A percentile compares a stretch with the other conserved stretches of the same genome.
Conservation (phyloP, 2,797 vertebrate genomes). For the Coregonus sp. region DNA sequence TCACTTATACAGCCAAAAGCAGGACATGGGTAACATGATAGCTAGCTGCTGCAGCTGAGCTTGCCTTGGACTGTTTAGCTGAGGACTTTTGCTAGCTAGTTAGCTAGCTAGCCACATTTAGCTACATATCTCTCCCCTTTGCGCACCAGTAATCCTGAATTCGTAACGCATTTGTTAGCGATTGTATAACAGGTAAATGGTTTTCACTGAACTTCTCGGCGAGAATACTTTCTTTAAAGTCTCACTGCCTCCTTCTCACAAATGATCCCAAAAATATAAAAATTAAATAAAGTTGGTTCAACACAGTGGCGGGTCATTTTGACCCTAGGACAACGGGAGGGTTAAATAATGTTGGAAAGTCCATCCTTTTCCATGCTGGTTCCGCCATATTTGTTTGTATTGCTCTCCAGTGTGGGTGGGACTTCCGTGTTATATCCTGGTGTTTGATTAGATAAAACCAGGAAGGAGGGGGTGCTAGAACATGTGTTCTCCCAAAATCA, state of each 20-base stretch:
- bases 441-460: constrained; percentile 45
- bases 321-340: too few relatives aligned
- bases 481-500: not conserved
- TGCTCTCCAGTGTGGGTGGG: constrained; percentile 27
- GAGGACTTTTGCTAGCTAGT: not conserved
- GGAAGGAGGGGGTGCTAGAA: constrained; percentile 39
- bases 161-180: constrained; percentile 62
- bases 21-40: not conserved
- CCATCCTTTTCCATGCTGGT: constrained; percentile 23
- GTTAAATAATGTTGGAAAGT: constrained; percentile 46
- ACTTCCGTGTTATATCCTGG: constrained; percentile 22
- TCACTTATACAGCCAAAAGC: not conserved
- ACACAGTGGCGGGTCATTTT: too few relatives aligned
- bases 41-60: not conserved
- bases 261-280: too few relatives aligned
- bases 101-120: not conserved
- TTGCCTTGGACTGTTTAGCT: too few relatives aligned
- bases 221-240: constrained; percentile 28
- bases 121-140: not conserved
- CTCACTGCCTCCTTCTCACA: too few relatives aligned
- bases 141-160: constrained; percentile 68
- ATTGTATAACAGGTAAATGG: constrained; percentile 65
- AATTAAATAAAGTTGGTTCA: too few relatives aligned
- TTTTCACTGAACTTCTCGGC: constrained; percentile 51
- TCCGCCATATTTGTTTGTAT: constrained; percentile 65